phyloP scores from a whole-genome alignment of 2,113 vertebrate species.

The Boleophthalmus pectinirostris region DNA sequence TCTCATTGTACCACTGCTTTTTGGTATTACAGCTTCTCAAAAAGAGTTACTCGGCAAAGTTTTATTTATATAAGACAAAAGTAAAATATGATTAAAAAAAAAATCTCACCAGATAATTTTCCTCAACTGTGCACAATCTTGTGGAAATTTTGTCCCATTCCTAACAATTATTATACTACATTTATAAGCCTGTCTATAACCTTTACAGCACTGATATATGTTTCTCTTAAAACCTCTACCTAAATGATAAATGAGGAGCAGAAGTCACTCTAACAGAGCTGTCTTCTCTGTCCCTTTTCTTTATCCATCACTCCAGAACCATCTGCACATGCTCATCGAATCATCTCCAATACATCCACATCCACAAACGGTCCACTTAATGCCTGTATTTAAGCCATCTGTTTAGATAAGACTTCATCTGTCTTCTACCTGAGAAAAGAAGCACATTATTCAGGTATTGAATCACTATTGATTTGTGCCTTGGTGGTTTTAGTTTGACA shows the following conservation, averaged over 20 bases:
- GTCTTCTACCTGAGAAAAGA: not conserved
- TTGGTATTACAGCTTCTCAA: too few species aligned
- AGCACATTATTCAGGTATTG: not conserved
- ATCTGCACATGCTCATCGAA: slow-evolving; percentile 27
- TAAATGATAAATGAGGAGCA: slow-evolving; percentile 62
- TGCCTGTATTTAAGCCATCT: not conserved
- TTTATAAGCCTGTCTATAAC: not conserved
- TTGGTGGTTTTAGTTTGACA: not conserved
- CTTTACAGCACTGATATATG: slow-evolving; percentile 7
- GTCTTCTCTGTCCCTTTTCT: slow-evolving; percentile 40
- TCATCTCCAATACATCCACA: slow-evolving; percentile 5
- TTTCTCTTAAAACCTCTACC: slow-evolving; percentile 14
- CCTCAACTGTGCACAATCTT: too few species aligned
- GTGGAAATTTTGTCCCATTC: too few species aligned
- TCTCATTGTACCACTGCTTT: too few species aligned
- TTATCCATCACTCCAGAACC: slow-evolving; percentile 51
- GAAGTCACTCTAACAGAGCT: slow-evolving; percentile 51
- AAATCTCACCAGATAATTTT: too few species aligned
- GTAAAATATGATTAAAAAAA: too few species aligned
- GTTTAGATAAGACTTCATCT: not conserved
- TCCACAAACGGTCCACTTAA: not conserved
- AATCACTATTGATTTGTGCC: not conserved
- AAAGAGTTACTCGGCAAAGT: too few species aligned
- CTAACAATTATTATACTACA: not conserved
- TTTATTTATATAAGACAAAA: too few species aligned